A percentile compares a stretch with the other conserved stretches of the same genome.
phyloP scores from a whole-genome alignment of 2,888 invertebrate genomes.

The Tachina fera region DNA sequence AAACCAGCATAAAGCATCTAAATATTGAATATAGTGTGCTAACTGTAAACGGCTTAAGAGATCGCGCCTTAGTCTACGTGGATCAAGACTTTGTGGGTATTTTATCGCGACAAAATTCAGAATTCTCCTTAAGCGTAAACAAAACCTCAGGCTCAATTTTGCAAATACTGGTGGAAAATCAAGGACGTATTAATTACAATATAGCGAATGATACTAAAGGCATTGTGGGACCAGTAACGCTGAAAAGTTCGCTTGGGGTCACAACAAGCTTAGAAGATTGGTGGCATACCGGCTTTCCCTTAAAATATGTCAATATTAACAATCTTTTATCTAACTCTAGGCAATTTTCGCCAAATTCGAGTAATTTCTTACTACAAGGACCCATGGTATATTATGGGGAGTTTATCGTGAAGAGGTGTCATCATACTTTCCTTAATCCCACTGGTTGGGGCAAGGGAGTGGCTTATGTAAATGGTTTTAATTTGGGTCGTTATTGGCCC shows the following conservation, averaged over 20 bases:
- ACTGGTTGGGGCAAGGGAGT: slow-evolving; percentile 93
- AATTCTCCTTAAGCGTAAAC: slow-evolving; percentile 82
- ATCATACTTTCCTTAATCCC: slow-evolving; percentile 91
- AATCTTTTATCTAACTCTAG: neutral
- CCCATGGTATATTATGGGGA: slow-evolving; percentile 85
- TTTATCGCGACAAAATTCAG: slow-evolving; percentile 84
- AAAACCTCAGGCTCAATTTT: slow-evolving; percentile 83
- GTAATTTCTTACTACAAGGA: slow-evolving; percentile 78
- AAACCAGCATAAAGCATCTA: slow-evolving; percentile 83
- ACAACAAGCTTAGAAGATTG: slow-evolving; percentile 83
- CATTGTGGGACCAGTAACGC: slow-evolving; percentile 84
- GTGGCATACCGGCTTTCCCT: slow-evolving; percentile 85
- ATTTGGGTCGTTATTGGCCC: slow-evolving; percentile 93
- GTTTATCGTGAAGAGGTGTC: slow-evolving; percentile 82
- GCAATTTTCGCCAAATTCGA: neutral
- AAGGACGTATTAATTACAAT: slow-evolving; percentile 91
- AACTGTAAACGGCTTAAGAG: slow-evolving; percentile 85
- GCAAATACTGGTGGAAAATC: slow-evolving; percentile 89
- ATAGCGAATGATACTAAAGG: slow-evolving; percentile 86
- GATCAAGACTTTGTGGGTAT: slow-evolving; percentile 84
- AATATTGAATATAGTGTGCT: slow-evolving; percentile 82
- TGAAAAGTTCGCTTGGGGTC: slow-evolving; percentile 82
- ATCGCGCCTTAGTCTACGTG: slow-evolving; percentile 88
- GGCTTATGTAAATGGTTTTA: slow-evolving; percentile 92
- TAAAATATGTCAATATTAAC: slow-evolving; percentile 78